Evolutionary conservation across 2,797 vertebrate species (phyloP).

Genomic region (Rhodeus uyekii): DNA sequence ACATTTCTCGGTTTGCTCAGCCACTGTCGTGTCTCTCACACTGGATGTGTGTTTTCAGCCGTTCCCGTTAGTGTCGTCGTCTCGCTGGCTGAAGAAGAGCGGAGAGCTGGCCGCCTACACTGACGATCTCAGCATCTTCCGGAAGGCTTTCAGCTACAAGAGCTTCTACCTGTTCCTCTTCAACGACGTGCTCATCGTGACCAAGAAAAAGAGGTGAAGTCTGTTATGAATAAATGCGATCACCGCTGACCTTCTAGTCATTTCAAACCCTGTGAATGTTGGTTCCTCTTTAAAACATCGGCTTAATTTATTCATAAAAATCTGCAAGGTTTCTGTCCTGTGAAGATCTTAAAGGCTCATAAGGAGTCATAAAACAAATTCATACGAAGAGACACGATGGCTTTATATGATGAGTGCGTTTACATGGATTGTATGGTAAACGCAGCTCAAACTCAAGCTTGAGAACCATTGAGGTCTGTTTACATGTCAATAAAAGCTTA

Average conservation of each 20-base stretch:
- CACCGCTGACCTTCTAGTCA: too few relatives aligned
- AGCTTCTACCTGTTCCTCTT: conserved; percentile 90
- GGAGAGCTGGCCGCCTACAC: conserved; percentile 81
- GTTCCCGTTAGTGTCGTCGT: conserved; percentile 87
- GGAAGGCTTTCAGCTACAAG: conserved; percentile 83
- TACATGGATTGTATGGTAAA: too few relatives aligned
- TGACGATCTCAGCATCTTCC: conserved; percentile 86
- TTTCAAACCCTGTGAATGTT: not conserved
- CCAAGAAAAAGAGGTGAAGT: conserved; percentile 95
- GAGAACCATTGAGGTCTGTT: too few relatives aligned
- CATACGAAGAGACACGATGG: not conserved
- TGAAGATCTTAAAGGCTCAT: not conserved
- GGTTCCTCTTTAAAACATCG: not conserved
- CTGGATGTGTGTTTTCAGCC: conserved; percentile 71
- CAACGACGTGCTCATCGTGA: conserved; percentile 92
- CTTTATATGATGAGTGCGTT: not conserved
- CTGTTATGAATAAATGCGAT: too few relatives aligned
- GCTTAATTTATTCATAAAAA: not conserved
- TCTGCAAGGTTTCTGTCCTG: not conserved
- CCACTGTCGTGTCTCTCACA: not conserved
- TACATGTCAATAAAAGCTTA: not conserved
- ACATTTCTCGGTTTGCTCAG: too few relatives aligned
- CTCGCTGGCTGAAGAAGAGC: conserved; percentile 90
- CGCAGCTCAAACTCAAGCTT: too few relatives aligned
- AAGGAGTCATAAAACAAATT: not conserved